Percentiles rank a stretch among this genome's conserved stretches.
These are phyloP conservation scores for Lynx canadensis DNA, from an alignment of 2,113 vertebrate genomes.

Conservation along the genomic window DNA sequence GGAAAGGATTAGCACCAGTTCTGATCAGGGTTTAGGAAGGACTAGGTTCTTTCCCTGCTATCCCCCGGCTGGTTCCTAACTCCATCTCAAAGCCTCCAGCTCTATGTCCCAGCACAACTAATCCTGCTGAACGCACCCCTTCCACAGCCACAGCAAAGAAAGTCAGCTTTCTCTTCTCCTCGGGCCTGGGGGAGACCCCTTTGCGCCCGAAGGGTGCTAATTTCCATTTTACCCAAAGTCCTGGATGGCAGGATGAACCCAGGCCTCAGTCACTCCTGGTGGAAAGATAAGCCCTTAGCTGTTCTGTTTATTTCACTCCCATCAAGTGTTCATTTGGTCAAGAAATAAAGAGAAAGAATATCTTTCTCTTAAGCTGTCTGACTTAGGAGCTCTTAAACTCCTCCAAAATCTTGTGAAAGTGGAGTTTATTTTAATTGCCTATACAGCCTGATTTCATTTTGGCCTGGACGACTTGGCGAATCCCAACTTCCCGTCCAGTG, in stretches of 20 bases:
- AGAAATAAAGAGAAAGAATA: constrained; percentile 47
- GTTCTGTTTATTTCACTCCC: background rate
- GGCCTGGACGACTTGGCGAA: background rate
- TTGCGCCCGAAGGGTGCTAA: background rate
- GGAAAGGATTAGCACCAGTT: background rate
- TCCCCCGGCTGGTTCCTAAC: background rate
- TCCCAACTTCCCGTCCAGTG: constrained; percentile 22
- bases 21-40: background rate
- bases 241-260: background rate
- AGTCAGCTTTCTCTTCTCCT: background rate
- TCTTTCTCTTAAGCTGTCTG: constrained; percentile 28
- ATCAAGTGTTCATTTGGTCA: constrained; percentile 35
- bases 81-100: background rate
- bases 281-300: background rate
- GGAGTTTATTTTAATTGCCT: constrained; percentile 45
- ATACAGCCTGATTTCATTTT: constrained; percentile 40
- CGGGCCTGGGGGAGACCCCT: background rate
- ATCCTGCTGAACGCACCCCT: background rate
- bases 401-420: constrained; percentile 34
- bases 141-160: background rate
- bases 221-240: background rate
- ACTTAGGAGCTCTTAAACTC: constrained; percentile 38
- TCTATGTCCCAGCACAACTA: background rate
- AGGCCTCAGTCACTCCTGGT: background rate
- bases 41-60: background rate